phyloP scores from a whole-genome alignment of 2,113 vertebrate genomes.

The Diadophis punctatus region DNA sequence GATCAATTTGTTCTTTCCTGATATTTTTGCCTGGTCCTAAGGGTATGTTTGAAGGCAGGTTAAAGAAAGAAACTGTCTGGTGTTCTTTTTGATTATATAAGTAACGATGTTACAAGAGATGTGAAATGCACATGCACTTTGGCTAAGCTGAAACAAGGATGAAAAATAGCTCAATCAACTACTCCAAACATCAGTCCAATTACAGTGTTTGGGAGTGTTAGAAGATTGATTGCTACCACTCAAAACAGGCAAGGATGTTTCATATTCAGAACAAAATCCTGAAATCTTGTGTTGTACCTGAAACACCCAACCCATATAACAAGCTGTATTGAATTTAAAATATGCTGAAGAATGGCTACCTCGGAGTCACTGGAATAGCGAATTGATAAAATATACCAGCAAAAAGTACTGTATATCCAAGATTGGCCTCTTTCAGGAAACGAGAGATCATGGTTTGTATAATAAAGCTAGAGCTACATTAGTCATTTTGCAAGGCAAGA shows the following conservation, averaged over 20 bases:
- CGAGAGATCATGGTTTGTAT: background rate
- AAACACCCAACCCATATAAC: background rate
- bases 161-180: background rate
- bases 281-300: background rate
- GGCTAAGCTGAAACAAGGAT: background rate
- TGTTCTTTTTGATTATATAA: background rate
- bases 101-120: background rate
- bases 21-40: background rate
- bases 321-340: background rate
- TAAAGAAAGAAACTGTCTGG: background rate
- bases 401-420: background rate
- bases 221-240: background rate
- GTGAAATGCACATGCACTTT: background rate
- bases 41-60: background rate
- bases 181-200: background rate
- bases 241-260: background rate
- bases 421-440: background rate
- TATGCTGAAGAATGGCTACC: background rate
- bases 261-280: background rate
- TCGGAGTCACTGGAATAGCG: background rate
- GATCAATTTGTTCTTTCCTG: background rate
- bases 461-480: background rate
- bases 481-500: background rate
- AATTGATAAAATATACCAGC: background rate
- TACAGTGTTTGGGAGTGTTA: background rate